Conservation (phyloP, 2,113 vertebrate genomes). For the Tragelaphus imberbis region DNA sequence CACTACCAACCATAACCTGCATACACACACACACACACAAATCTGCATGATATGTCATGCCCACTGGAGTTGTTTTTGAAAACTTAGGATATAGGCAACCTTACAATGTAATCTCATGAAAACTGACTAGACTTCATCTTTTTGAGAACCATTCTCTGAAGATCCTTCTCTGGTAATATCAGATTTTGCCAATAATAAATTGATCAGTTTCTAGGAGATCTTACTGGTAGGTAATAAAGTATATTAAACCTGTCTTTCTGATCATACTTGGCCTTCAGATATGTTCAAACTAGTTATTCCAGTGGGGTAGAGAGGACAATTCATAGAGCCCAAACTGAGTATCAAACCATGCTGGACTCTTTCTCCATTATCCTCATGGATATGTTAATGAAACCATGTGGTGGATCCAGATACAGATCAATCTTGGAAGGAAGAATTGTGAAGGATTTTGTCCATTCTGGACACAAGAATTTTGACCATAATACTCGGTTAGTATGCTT, state of each 20-base stretch:
- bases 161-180: not conserved
- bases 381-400: not conserved
- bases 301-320: not conserved
- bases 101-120: not conserved
- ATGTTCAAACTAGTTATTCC: conserved; percentile 1
- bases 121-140: not conserved
- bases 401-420: not conserved
- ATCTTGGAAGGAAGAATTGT: not conserved
- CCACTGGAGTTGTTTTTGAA: not conserved
- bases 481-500: not conserved
- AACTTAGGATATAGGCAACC: not conserved
- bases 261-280: not conserved
- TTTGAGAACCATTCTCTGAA: conserved; percentile 4
- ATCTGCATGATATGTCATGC: not conserved
- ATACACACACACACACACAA: not conserved
- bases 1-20: not conserved
- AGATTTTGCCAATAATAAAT: conserved; percentile 16
- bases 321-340: not conserved
- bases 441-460: conserved; percentile 8
- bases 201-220: not conserved
- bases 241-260: not conserved
- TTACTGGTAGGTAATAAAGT: not conserved
- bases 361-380: not conserved
- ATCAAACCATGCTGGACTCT: not conserved
- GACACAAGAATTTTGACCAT: not conserved